phyloP scores from a whole-genome alignment of 2,113 vertebrate genomes.

The Mirza zaza region DNA sequence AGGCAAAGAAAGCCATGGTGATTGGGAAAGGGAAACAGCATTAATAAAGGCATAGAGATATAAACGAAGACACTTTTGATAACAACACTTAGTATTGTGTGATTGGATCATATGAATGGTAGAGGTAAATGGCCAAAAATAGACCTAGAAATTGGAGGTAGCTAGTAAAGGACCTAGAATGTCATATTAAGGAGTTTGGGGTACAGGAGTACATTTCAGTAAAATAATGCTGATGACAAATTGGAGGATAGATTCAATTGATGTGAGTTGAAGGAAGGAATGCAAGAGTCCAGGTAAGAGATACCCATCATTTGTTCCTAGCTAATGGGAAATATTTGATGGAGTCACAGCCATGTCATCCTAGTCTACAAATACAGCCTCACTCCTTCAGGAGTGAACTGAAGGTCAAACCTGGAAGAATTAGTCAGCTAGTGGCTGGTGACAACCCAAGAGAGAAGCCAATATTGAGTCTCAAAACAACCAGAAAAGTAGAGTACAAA shows the following conservation, averaged over 20 bases:
- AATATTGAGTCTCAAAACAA: conserved; percentile 17
- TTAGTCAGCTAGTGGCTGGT: background rate
- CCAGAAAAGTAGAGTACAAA: background rate
- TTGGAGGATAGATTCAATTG: background rate
- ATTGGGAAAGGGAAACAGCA: background rate
- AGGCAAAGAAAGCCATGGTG: background rate
- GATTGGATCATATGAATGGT: background rate
- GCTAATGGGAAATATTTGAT: background rate
- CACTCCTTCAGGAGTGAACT: background rate
- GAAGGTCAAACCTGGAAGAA: background rate
- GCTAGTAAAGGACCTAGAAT: background rate
- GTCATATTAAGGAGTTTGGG: background rate
- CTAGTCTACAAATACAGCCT: background rate
- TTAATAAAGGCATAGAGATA: background rate
- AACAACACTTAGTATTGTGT: background rate
- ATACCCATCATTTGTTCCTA: too few species aligned
- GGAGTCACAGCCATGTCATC: background rate
- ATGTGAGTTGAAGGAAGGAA: background rate
- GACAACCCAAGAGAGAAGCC: background rate
- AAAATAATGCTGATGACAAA: background rate
- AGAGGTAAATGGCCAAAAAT: background rate
- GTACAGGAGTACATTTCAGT: background rate
- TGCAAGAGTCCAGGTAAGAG: background rate
- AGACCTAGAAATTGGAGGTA: background rate
- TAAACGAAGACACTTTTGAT: background rate